Conservation (phyloP, 2,113 vertebrate species). For the Solea senegalensis region DNA sequence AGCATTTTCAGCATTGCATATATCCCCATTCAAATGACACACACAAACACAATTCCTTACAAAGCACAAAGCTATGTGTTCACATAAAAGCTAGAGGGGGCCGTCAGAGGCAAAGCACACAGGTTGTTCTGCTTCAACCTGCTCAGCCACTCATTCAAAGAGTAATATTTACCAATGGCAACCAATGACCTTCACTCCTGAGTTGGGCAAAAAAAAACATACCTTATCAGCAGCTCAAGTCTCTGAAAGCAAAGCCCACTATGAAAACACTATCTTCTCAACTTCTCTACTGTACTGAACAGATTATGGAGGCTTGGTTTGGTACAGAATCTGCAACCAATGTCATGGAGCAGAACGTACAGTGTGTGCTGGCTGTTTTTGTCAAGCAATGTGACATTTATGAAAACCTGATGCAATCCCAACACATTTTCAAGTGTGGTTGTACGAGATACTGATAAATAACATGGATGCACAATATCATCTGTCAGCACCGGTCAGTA, state of each 20-base stretch:
- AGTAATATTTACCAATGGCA: constrained; percentile 45
- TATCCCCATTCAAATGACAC: constrained; percentile 48
- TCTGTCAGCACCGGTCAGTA: too few species aligned
- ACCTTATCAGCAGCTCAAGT: constrained; percentile 57
- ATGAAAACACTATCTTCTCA: constrained; percentile 50
- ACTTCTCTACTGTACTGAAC: constrained; percentile 11
- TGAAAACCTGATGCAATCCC: constrained; percentile 4
- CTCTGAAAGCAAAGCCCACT: constrained; percentile 14
- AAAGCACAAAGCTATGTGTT: constrained; percentile 71
- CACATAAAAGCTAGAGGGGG: constrained; percentile 56
- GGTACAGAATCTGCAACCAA: constrained; percentile 16
- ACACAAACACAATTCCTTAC: constrained; percentile 42
- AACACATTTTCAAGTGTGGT: not conserved
- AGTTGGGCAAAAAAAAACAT: constrained; percentile 16
- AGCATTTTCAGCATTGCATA: constrained; percentile 63
- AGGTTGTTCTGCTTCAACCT: constrained; percentile 51
- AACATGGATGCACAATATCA: not conserved
- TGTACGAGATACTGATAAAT: not conserved
- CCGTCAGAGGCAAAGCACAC: constrained; percentile 56
- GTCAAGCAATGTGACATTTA: constrained; percentile 22
- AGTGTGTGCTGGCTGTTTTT: constrained; percentile 7
- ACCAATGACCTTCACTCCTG: constrained; percentile 44
- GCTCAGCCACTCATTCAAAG: constrained; percentile 45
- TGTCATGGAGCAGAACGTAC: constrained; percentile 3
- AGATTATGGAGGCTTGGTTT: constrained; percentile 16